Percentiles rank a stretch among this genome's conserved stretches.
phyloP scores from a whole-genome alignment of 2,113 vertebrate species.

The Podilymbus podiceps region DNA sequence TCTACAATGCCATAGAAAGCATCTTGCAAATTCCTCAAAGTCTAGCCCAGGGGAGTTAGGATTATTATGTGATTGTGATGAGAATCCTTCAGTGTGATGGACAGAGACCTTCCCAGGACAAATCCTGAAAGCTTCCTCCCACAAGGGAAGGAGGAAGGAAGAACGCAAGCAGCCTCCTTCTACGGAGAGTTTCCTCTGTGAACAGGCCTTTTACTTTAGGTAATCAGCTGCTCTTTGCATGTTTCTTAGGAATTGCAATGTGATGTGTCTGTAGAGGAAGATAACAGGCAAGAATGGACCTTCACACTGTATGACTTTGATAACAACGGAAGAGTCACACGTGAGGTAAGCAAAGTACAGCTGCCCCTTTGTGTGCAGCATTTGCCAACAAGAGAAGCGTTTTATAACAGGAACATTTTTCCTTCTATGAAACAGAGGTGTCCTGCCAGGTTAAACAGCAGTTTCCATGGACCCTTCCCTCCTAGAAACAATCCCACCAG shows the following conservation, averaged over 20 bases:
- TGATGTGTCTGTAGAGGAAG: slow-evolving; percentile 96
- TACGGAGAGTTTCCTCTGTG: background rate
- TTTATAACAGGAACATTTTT: slow-evolving; percentile 40
- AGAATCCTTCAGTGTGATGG: background rate
- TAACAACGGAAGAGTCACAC: slow-evolving; percentile 98
- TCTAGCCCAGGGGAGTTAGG: background rate
- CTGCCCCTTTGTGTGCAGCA: background rate
- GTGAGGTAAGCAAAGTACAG: slow-evolving; percentile 83
- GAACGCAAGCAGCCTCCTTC: background rate
- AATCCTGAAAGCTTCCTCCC: background rate
- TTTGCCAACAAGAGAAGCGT: slow-evolving; percentile 15
- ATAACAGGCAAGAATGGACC: slow-evolving; percentile 98
- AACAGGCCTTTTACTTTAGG: slow-evolving; percentile 42
- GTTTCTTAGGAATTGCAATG: slow-evolving; percentile 93
- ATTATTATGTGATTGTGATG: background rate
- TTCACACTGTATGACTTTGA: slow-evolving; percentile 99
- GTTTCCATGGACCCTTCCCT: slow-evolving; percentile 29
- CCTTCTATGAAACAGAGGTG: background rate
- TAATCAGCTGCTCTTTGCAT: slow-evolving; percentile 58
- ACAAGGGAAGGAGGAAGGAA: background rate
- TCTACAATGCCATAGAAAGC: background rate
- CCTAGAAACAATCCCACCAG: background rate
- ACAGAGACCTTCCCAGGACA: background rate
- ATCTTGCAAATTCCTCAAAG: background rate
- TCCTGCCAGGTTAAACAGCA: slow-evolving; percentile 44